phyloP scores from a whole-genome alignment of 2,888 invertebrate genomes.

The Drosophila picticornis region DNA sequence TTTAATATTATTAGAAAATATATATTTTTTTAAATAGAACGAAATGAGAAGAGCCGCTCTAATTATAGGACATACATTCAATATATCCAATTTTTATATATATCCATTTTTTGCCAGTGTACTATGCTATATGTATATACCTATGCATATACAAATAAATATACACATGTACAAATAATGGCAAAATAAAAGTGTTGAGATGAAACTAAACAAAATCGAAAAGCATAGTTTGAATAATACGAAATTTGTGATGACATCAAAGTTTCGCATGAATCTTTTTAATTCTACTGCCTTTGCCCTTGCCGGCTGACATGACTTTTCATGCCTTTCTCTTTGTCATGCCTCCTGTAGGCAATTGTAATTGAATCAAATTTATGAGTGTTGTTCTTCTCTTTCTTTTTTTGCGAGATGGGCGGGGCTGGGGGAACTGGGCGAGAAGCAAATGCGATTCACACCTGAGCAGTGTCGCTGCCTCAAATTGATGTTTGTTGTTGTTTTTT shows the following conservation, averaged over 20 bases:
- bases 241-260: neutral
- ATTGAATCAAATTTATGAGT: conserved; percentile 56
- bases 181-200: neutral
- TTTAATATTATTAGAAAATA: neutral
- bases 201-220: neutral
- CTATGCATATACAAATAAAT: neutral
- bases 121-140: neutral
- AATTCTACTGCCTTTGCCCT: conserved; percentile 13
- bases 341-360: conserved; percentile 30
- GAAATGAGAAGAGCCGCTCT: neutral
- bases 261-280: neutral
- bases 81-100: no score
- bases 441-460: conserved; percentile 56
- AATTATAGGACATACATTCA: no score
- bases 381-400: neutral
- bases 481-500: conserved; percentile 4
- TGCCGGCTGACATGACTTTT: conserved; percentile 31
- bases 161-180: neutral
- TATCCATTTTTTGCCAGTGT: neutral
- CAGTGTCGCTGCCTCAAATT: conserved; percentile 17
- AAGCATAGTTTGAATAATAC: neutral
- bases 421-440: conserved; percentile 32
- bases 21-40: neutral
- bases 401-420: neutral
- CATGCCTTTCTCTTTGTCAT: conserved; percentile 44